phyloP scores from a whole-genome alignment of 2,888 invertebrate genomes.

The Philereme vetulata region DNA sequence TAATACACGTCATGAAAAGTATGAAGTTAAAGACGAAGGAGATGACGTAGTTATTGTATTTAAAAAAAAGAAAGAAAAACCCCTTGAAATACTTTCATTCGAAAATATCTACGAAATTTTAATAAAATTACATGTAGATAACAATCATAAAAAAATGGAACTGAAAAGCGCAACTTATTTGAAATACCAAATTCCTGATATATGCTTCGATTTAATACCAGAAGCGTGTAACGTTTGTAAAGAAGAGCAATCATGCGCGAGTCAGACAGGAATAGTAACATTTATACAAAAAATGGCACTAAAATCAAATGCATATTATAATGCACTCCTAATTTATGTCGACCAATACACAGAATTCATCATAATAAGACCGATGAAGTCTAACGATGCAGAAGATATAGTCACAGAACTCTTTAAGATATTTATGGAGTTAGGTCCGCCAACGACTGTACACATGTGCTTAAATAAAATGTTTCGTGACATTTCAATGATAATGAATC shows the following conservation, averaged over 20 bases:
- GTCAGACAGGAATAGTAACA: background rate
- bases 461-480: background rate
- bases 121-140: conserved; percentile 4
- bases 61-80: no score
- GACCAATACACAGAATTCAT: conserved; percentile 16
- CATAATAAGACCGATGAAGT: conserved; percentile 2
- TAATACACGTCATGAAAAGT: background rate
- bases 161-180: background rate
- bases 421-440: conserved; percentile 17
- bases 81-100: background rate
- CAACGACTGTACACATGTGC: background rate
- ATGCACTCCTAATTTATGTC: conserved; percentile 1
- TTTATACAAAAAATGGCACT: conserved; percentile 6
- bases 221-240: conserved; percentile 6
- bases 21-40: background rate
- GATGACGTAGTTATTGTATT: background rate
- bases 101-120: conserved; percentile 4
- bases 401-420: conserved; percentile 13
- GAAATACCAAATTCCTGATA: conserved; percentile 5
- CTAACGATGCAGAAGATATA: background rate
- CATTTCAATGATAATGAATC: background rate
- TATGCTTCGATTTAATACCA: conserved; percentile 14
- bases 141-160: background rate
- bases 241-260: background rate
- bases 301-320: background rate